A percentile compares a stretch with the other conserved stretches of the same genome.
Evolutionary conservation across 2,888 invertebrate species (phyloP).

Genomic region (Acrocyrtus sp.): DNA sequence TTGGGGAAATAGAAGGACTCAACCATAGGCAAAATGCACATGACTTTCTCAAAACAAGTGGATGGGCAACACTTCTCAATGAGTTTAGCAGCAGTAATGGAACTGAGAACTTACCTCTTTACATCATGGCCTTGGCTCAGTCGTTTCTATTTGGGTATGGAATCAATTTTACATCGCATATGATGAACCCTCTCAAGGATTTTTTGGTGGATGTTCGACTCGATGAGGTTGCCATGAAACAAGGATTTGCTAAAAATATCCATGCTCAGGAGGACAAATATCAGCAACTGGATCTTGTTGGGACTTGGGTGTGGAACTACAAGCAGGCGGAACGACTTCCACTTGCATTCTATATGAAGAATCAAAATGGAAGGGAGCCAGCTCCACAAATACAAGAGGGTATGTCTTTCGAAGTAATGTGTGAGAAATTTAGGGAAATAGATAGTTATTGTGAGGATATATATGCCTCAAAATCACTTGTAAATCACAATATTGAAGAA

Average conservation of each 20-base stretch:
- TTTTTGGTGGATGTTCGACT: too few relatives aligned
- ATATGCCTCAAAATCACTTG: background rate
- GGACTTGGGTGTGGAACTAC: background rate
- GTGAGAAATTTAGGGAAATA: background rate
- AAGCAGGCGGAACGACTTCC: background rate
- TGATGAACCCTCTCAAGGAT: background rate
- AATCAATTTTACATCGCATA: background rate
- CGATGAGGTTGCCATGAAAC: too few relatives aligned
- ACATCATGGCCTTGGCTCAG: background rate
- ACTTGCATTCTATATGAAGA: too few relatives aligned
- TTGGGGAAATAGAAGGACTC: too few relatives aligned
- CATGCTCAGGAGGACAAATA: background rate
- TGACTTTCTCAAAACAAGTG: background rate
- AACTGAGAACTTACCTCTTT: background rate
- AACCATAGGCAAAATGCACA: background rate
- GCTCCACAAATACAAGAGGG: background rate
- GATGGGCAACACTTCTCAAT: background rate
- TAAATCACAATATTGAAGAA: too few relatives aligned
- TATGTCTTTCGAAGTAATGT: background rate
- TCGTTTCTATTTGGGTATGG: background rate
- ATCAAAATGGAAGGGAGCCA: background rate
- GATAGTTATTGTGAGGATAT: background rate
- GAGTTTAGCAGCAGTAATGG: background rate
- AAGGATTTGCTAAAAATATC: too few relatives aligned
- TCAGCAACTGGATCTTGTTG: background rate